phyloP scores from a whole-genome alignment of 2,797 vertebrate genomes.

The Pangasius krempfi region DNA sequence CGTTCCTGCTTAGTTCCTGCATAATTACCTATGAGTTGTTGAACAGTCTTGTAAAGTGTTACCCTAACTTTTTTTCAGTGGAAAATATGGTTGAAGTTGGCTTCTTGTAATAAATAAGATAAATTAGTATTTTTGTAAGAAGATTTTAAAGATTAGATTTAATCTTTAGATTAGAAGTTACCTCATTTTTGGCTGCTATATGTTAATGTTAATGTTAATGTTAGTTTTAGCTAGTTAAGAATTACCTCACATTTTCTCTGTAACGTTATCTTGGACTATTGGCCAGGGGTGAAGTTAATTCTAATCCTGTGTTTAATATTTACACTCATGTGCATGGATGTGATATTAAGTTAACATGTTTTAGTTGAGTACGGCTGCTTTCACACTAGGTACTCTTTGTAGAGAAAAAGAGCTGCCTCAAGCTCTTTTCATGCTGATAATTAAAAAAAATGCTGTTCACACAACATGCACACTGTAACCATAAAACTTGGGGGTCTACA shows the following conservation, averaged over 20 bases:
- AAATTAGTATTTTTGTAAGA: neutral
- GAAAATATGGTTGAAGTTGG: too few species aligned
- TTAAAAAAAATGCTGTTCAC: neutral
- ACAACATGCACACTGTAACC: neutral
- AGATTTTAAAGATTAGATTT: neutral
- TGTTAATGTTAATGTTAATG: too few species aligned
- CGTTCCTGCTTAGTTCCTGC: neutral
- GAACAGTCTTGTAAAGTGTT: neutral
- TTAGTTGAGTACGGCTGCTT: neutral
- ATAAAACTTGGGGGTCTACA: neutral
- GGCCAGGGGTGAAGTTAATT: neutral
- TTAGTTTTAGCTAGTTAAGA: too few species aligned
- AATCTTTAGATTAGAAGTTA: neutral
- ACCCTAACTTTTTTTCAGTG: neutral
- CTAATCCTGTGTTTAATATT: neutral
- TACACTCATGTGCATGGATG: neutral
- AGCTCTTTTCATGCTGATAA: neutral
- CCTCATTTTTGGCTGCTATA: neutral
- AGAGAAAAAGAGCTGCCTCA: neutral
- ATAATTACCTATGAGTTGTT: neutral
- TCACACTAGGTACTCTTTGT: neutral
- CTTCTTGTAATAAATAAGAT: neutral
- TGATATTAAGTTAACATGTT: neutral
- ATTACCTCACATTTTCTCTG: too few species aligned
- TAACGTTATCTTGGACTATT: neutral